Percentiles rank a stretch among this genome's conserved stretches.
Conservation (phyloP, 1,140 invertebrate genomes). For the Drosophila eugracilis region DNA sequence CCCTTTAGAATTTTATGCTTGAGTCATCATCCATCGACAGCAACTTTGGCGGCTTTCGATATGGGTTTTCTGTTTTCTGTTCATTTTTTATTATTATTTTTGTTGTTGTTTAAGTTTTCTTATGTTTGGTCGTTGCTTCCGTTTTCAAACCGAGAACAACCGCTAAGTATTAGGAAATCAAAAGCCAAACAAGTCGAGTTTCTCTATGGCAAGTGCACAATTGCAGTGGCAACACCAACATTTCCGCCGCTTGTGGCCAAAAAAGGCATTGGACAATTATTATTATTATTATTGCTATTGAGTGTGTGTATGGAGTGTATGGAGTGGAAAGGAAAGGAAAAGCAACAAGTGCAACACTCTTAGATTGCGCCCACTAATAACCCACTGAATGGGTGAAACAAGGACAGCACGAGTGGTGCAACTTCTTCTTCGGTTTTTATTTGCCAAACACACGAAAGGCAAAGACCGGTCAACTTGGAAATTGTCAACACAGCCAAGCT, state of each 20-base stretch:
- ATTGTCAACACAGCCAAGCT: constrained; percentile 72
- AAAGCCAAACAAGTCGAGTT: constrained; percentile 17
- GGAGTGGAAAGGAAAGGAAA: constrained; percentile 39
- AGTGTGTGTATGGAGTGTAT: constrained; percentile 22
- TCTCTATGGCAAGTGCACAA: constrained; percentile 30
- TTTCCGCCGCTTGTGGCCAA: constrained; percentile 66
- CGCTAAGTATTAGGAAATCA: constrained; percentile 42
- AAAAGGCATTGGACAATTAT: constrained; percentile 74
- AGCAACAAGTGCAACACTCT: constrained; percentile 40
- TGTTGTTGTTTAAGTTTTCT: no score
- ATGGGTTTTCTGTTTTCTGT: constrained; percentile 32
- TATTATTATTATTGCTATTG: constrained; percentile 60
- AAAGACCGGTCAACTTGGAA: constrained; percentile 73
- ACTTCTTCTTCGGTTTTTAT: constrained; percentile 41
- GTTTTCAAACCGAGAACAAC: constrained; percentile 23
- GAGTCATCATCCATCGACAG: constrained; percentile 62
- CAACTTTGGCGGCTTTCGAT: constrained; percentile 39
- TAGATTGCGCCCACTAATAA: constrained; percentile 62
- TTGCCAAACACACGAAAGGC: constrained; percentile 64
- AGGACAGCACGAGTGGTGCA: background rate
- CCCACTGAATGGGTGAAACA: constrained; percentile 10
- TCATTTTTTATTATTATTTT: no score
- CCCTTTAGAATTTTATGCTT: constrained; percentile 69
- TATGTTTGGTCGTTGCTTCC: constrained; percentile 42
- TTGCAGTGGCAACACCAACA: constrained; percentile 23